Conservation (phyloP, 2,797 vertebrate genomes). For the Diceros bicornis region DNA sequence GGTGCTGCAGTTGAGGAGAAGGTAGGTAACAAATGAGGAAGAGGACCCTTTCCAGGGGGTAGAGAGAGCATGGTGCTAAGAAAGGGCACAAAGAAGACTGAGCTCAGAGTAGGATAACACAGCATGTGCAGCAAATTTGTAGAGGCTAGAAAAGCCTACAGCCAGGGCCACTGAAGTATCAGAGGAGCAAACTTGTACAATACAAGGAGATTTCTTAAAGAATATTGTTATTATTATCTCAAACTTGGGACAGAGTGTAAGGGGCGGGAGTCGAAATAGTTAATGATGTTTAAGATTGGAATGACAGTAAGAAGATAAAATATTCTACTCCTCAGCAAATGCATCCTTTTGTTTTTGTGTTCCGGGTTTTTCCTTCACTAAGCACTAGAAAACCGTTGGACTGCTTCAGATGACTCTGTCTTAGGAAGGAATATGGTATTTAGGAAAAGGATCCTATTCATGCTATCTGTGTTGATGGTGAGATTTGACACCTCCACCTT, state of each 20-base stretch:
- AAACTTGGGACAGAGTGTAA: not conserved
- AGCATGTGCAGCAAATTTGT: too few species aligned
- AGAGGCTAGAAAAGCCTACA: not conserved
- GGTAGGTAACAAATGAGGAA: not conserved
- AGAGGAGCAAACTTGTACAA: not conserved
- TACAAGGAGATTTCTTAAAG: not conserved
- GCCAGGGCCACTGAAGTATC: not conserved
- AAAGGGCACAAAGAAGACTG: not conserved
- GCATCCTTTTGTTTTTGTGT: not conserved
- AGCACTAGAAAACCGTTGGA: not conserved
- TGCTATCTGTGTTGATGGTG: not conserved
- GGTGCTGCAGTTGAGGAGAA: not conserved
- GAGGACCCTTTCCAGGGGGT: not conserved
- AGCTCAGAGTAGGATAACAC: not conserved
- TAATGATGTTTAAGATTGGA: not conserved
- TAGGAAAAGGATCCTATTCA: not conserved
- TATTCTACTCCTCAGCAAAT: not conserved
- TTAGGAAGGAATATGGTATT: not conserved
- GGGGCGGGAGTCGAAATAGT: not conserved
- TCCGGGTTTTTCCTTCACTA: not conserved
- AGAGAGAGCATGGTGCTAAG: not conserved
- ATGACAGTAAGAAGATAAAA: not conserved
- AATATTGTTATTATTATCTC: not conserved
- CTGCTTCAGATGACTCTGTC: not conserved
- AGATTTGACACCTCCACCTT: not conserved